Evolutionary conservation across 64 coral and sea anemone species (phyloP).

Genomic region (Stichodactyla mertensii): DNA sequence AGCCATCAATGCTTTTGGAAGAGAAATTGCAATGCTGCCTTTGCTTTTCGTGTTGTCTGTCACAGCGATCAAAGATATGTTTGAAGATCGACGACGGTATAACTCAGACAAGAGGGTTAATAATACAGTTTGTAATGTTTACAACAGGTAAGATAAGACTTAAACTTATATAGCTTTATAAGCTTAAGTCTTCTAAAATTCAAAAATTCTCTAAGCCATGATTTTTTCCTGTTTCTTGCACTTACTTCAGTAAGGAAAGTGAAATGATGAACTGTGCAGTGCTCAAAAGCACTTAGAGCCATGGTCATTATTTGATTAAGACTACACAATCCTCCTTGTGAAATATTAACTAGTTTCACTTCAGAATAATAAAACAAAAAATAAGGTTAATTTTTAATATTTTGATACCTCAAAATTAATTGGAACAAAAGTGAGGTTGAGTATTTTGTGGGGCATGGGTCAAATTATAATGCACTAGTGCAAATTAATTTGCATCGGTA

Average conservation of each 20-base stretch:
- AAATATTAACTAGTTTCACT: neutral
- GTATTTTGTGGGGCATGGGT: too few species aligned
- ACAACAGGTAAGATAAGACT: conserved; percentile 74
- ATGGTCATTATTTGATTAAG: neutral
- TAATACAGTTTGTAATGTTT: conserved; percentile 86
- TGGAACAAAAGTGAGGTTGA: too few species aligned
- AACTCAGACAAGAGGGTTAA: conserved; percentile 93
- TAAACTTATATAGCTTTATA: neutral
- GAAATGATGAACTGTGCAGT: neutral
- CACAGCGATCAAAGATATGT: conserved; percentile 94
- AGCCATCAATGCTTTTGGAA: conserved; percentile 96
- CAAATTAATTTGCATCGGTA: too few species aligned
- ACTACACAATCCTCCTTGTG: neutral
- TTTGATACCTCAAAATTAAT: too few species aligned
- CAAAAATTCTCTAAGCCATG: neutral
- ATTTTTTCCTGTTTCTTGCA: neutral
- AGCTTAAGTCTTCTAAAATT: neutral
- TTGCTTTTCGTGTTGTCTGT: conserved; percentile 85
- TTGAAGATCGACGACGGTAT: conserved; percentile 90
- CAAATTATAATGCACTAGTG: too few species aligned
- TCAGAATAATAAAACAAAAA: neutral
- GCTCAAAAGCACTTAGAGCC: neutral
- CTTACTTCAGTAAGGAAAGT: neutral
- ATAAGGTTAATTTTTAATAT: neutral
- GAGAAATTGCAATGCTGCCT: conserved; percentile 90